Base-by-base conservation (phyloP, 2,888 invertebrate genomes). In the Pinctada fucata region DNA sequence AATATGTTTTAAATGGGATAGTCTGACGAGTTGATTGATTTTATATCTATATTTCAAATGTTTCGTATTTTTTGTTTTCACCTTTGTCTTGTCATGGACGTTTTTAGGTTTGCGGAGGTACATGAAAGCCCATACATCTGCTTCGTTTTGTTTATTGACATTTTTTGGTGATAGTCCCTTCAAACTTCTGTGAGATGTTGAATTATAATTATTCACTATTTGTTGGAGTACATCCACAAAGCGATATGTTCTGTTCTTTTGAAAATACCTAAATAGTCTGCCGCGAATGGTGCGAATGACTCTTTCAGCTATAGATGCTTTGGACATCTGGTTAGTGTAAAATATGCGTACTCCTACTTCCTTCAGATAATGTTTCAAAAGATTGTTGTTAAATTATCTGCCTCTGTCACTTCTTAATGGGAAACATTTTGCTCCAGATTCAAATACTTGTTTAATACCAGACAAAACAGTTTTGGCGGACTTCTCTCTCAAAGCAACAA, bases 371-470 rank as follows among this genome's bases (percentile, higher is more conserved):
- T 65, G 47, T 65, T 5, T 66, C 2, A 78, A 8, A 50, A 64
- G 71, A 50, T 69, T 77, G 45, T 79, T 79, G 47, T 75, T 77
- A 70, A 79, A 79, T 79, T 82, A 80, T 50, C 69, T 66, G 45
- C 79, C 77, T 48, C 72, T 74, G 45, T 80, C 77, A 6, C 58
- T 52, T 72, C 80, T 16, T 68, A 68, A 45, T 69, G 48, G 45
- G 10, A 47, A 0, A 69, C 48, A 69, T 13, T 69, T 1, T 8
- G 48, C n/a, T 1, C 69, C 4, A 49, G 69, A 69, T 48, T 69
- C 69, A 69, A 69, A 69, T 48, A 69, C 49, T 1, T 2, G 69
- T 48, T 69, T 1, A 2, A 82, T 72, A 47, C 67, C 74, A 13
- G 76, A 69, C 16, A 77, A 69, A 10, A 82, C 79, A 6, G 49